phyloP scores from a whole-genome alignment of 2,797 vertebrate genomes.

The Lerista edwardsae region DNA sequence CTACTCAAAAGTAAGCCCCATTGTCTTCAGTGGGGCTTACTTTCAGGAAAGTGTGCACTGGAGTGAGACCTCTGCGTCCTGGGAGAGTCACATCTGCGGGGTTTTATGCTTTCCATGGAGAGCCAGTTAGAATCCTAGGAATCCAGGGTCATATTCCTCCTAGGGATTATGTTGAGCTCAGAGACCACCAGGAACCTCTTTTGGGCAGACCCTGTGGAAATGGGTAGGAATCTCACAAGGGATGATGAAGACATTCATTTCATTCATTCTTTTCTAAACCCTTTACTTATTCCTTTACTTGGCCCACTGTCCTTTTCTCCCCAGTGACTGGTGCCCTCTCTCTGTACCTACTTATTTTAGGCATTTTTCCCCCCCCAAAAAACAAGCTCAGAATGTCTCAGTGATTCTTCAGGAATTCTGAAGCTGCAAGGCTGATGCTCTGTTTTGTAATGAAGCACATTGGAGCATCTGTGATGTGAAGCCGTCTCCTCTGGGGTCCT shows the following conservation, averaged over 20 bases:
- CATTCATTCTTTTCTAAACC: no score
- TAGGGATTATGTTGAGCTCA: not conserved
- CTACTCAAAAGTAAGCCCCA: no score
- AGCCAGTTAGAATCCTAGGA: not conserved
- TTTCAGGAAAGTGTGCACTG: no score
- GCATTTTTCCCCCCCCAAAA: no score
- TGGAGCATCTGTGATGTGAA: conserved; percentile 20
- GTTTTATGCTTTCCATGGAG: not conserved
- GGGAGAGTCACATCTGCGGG: not conserved
- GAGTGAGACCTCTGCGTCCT: not conserved
- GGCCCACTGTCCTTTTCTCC: not conserved
- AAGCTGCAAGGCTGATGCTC: not conserved
- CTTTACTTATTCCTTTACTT: no score
- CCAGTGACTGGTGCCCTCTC: no score
- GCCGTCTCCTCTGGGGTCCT: conserved; percentile 38
- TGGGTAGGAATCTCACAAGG: not conserved
- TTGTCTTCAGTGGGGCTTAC: no score
- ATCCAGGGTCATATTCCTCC: not conserved
- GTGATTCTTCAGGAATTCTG: not conserved
- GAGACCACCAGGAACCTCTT: not conserved
- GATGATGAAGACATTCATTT: no score
- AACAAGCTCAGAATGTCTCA: not conserved
- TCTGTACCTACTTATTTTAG: not conserved
- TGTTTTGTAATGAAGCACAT: conserved; percentile 34
- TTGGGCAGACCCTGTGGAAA: not conserved